Evolutionary conservation across 2,888 invertebrate species (phyloP).

Genomic region (Masnerella sp.): DNA sequence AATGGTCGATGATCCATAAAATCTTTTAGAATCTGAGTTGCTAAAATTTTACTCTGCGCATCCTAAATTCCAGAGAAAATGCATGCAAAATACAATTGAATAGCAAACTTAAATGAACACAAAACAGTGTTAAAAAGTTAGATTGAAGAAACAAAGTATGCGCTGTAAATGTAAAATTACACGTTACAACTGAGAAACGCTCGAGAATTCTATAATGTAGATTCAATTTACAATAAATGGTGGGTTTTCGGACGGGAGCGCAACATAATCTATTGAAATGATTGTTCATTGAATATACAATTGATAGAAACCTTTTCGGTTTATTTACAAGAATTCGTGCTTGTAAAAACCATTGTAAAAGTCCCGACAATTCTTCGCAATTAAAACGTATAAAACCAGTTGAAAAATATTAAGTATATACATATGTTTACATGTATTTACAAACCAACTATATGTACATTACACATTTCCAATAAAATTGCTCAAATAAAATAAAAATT

Average conservation of each 20-base stretch:
- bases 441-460: slow-evolving; percentile 30
- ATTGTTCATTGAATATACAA: slow-evolving; percentile 14
- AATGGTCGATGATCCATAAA: slow-evolving; percentile 18
- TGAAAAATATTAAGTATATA: slow-evolving; percentile 36
- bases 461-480: background rate
- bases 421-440: slow-evolving; percentile 42
- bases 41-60: background rate
- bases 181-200: slow-evolving; percentile 8
- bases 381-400: slow-evolving; percentile 20
- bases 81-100: slow-evolving; percentile 30
- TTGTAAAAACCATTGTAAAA: slow-evolving; percentile 5
- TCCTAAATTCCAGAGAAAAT: slow-evolving; percentile 22
- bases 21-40: background rate
- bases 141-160: slow-evolving; percentile 16
- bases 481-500: no score
- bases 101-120: slow-evolving; percentile 38
- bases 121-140: slow-evolving; percentile 37
- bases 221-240: slow-evolving; percentile 26
- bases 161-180: background rate
- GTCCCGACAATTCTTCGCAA: background rate
- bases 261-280: slow-evolving; percentile 26
- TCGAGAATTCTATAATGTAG: background rate
- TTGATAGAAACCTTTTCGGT: slow-evolving; percentile 4
- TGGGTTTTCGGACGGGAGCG: slow-evolving; percentile 29
- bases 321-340: slow-evolving; percentile 13